Percentiles rank a stretch among this genome's conserved stretches.
phyloP scores from a whole-genome alignment of 1,140 invertebrate species.

The Cyphomyrmex costatus region DNA sequence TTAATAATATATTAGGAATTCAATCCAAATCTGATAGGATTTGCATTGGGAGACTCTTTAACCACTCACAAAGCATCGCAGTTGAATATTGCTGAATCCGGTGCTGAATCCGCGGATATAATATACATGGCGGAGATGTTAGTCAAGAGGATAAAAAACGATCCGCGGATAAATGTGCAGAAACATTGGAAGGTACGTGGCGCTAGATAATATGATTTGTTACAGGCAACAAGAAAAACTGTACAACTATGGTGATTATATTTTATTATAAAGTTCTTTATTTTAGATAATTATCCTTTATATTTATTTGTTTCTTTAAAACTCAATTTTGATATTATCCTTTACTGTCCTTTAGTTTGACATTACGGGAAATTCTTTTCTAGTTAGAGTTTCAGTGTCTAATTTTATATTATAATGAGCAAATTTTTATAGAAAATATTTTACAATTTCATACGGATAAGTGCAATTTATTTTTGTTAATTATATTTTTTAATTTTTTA shows the following conservation, averaged over 20 bases:
- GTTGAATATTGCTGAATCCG: slow-evolving; percentile 89
- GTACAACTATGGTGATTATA: not conserved
- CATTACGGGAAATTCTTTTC: too few relatives aligned
- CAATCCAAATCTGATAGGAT: slow-evolving; percentile 89
- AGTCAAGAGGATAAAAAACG: slow-evolving; percentile 88
- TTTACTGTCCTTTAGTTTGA: too few relatives aligned
- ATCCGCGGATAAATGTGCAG: slow-evolving; percentile 88
- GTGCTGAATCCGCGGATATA: slow-evolving; percentile 88
- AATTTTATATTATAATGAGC: too few relatives aligned
- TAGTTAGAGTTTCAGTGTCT: too few relatives aligned
- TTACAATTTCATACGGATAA: too few relatives aligned
- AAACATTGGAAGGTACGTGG: slow-evolving; percentile 90
- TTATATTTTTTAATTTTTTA: too few relatives aligned
- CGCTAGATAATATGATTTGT: not conserved
- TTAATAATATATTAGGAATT: slow-evolving; percentile 87
- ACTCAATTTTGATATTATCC: too few relatives aligned
- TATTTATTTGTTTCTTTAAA: too few relatives aligned
- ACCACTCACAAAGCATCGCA: slow-evolving; percentile 85
- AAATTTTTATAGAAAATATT: too few relatives aligned
- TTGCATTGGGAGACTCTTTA: slow-evolving; percentile 86
- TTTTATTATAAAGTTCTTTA: too few relatives aligned
- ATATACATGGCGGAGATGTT: slow-evolving; percentile 89
- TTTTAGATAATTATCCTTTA: too few relatives aligned
- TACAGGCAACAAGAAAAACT: not conserved
- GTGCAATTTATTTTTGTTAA: too few relatives aligned